Conservation (phyloP, 2,888 invertebrate species). For the Ecdyonurus torrentis region DNA sequence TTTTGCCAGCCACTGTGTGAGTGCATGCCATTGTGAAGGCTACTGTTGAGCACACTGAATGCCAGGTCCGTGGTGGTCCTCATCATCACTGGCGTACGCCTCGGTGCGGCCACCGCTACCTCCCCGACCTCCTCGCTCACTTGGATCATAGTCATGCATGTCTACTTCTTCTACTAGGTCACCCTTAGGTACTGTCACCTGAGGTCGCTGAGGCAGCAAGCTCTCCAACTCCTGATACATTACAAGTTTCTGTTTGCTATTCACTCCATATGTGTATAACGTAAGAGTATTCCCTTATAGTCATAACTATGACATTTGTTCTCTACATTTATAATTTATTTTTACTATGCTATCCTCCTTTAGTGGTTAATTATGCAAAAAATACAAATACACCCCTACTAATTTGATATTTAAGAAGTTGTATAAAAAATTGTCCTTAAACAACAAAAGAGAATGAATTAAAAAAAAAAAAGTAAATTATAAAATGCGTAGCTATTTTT, state of each 20-base stretch:
- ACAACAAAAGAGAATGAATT: no score
- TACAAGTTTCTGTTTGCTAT: not conserved
- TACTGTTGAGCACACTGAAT: conserved; percentile 74
- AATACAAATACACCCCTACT: no score
- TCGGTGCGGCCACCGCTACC: conserved; percentile 35
- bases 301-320: no score
- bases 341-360: no score
- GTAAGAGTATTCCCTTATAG: no score
- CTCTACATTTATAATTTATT: no score
- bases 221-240: conserved; percentile 45
- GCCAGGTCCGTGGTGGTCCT: conserved; percentile 39
- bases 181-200: conserved; percentile 51
- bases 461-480: no score
- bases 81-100: conserved; percentile 54
- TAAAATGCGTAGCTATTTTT: no score
- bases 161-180: conserved; percentile 78
- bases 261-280: not conserved
- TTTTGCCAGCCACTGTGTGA: not conserved
- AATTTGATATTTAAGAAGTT: no score
- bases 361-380: no score
- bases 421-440: no score
- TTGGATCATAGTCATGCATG: conserved; percentile 54
- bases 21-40: not conserved
- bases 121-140: conserved; percentile 29
- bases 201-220: conserved; percentile 54